Evolutionary conservation across 2,888 invertebrate species (phyloP), one percentile per base, ranked within the genome.

Genomic region (Dione vanillae): DNA sequence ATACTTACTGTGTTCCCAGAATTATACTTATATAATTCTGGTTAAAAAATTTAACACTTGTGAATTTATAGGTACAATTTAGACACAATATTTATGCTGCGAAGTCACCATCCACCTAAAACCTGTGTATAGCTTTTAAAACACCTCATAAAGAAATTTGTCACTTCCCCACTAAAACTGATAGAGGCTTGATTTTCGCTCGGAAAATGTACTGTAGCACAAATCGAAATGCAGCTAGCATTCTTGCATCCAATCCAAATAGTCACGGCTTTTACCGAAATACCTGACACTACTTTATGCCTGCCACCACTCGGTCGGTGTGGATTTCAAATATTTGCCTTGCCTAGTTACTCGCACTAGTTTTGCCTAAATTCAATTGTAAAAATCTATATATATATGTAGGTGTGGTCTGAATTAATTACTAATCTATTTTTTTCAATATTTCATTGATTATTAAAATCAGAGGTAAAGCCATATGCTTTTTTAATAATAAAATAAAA

Each of bases 171-270:
- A 27, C 20, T 43, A 41, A 52, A 27, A 65, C 41, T 59, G 59
- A 59, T 20, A 19, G 58, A 62, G 62, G 62, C 47, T 11, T 47
- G 62, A 16, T 62, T 59, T 59, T 47, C 35, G 16, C 45, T 16
- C 37, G 37, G 47, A 37, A 62, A 49, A 45, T 19, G 62, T 62
- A 37, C 16, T 19, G 37, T 12, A 62, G 62, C 35, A 47, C 16
- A 62, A 62, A 35, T 45, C 45, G 45, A 16, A 49, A 49, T 62
- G 62, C 35, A 62, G 47, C 16, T 10, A 11, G 37, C 62, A 37
- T 62, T 62, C 62, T 47, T 62, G 62, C 43, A 27, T 37, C 62
- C 62, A 16, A 37, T 62, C 35, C 35, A 47, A 62, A 62, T 16
- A 59, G 16, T 35, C 35, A 19, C 16, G 16, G 62, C 62, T 62